A percentile compares a stretch with the other conserved stretches of the same genome.
Evolutionary conservation across 92 coral and sea anemone genomes (phyloP).

Genomic region (Hydrozoanthus gracilis): DNA sequence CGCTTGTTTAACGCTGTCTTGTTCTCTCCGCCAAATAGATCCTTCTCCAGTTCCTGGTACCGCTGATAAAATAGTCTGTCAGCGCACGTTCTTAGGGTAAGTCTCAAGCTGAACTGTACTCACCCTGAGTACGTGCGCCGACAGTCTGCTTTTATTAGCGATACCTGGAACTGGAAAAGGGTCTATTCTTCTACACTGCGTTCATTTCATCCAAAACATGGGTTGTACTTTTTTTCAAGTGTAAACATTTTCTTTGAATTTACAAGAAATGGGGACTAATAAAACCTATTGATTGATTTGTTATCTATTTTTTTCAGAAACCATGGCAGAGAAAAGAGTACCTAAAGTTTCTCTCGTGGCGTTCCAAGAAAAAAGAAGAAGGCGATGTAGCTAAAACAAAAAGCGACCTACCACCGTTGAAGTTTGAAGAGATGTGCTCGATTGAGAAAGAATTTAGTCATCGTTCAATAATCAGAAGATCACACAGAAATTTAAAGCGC

Average conservation of each 20-base stretch:
- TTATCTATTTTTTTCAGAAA: conserved; percentile 49
- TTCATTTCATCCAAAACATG: no score
- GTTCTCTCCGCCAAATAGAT: no score
- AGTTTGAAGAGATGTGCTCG: conserved; percentile 84
- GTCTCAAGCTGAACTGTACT: no score
- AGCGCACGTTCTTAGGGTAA: no score
- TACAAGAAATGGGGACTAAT: background rate
- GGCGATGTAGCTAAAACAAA: conserved; percentile 46
- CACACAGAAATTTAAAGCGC: conserved; percentile 17
- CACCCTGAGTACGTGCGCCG: no score
- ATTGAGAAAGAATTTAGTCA: conserved; percentile 76
- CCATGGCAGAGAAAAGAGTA: conserved; percentile 65
- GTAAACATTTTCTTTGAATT: background rate
- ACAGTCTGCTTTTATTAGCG: no score
- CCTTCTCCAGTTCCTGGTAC: no score
- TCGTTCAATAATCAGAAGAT: conserved; percentile 37
- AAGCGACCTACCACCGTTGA: conserved; percentile 55
- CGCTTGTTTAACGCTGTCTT: no score
- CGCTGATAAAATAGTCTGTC: no score
- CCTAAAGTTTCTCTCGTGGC: conserved; percentile 54
- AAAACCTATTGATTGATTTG: background rate
- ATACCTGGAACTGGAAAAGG: no score
- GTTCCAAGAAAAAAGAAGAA: conserved; percentile 60
- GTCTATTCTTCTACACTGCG: no score
- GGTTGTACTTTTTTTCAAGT: no score